Base-by-base conservation (phyloP, 92 coral and sea anemone genomes). In the Micromussa lordhowensis region DNA sequence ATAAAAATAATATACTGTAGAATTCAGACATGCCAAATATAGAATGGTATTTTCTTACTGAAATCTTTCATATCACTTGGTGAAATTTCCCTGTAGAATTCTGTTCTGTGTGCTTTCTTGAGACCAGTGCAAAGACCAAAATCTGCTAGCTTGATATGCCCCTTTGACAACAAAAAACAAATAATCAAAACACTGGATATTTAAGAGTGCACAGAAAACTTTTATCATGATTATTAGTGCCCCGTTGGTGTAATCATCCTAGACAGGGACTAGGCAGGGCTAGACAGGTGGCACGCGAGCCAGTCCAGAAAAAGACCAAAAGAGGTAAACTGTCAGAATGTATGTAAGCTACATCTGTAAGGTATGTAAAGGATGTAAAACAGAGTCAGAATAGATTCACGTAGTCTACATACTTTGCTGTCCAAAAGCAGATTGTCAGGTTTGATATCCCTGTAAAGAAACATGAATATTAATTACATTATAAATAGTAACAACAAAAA, bases 51-150 rank as follows among this genome's bases (percentile, higher is more conserved):
- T 63, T 84, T 30, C 92, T 79, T 95, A 92, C 98, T 92, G 93
- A 97, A 97, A 68, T 94, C 98, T 78, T 94, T 96, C 86, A 97
- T 95, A 75, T 97, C 99, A 72, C 93, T 92, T 13, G 99, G 99
- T 78, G 84, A 88, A 69, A 97, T 94, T 85, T 97, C 99, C 88
- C 99, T 84, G 83, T 97, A 97, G 88, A 95, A 97, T 35, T 97
- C 99, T 29, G 99, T 97, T 78, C 99, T 92, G 88, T 97, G 99
- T 24, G 99, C 99, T 89, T 97, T 97, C 85, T 97, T 97, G 31
- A 97, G 86, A 9, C 99, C 99, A 75, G 99, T 97, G 36, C 99
- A 97, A 53, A 97, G 93, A 79, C 99, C 99, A 94, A 97, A 97
- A 88, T 97, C 99, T 79, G 99, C 99, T 57, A 97, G 89, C 86